Evolutionary conservation across 2,888 invertebrate genomes (phyloP), one percentile per base, ranked within the genome.

Genomic region (Thumatha senex): DNA sequence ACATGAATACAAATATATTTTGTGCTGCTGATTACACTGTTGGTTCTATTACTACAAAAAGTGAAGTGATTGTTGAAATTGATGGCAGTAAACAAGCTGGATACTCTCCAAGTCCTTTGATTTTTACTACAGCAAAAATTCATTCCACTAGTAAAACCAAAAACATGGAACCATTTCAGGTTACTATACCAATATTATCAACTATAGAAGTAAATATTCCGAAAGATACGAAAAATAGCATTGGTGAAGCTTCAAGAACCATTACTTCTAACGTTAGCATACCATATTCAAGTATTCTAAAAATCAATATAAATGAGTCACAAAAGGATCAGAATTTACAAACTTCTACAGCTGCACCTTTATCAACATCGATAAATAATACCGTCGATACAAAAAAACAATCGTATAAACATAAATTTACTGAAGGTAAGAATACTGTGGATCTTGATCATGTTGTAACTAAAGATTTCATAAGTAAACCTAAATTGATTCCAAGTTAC

Each of bases 121-220:
- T 91, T 61, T 90, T 91, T 61, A 91, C 90, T 14, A 90, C 89
- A n/a, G 91, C 91, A 7, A 91, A 89, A 80, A 91, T 90, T 63
- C 89, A 89, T 46, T 73, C 80, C 1, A 84, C 88, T 56, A 78
- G 74, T 38, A 84, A 84, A 75, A 72, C 72, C 18, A 85, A 80
- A 58, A 67, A 79, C 13, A 85, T 86, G 80, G 86, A 89, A 69
- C 85, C 87, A 34, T 69, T 88, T 45, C 86, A 88, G 64, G 74
- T 86, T 34, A 87, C 84, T 29, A 81, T 79, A 29, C 89, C 90
- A 41, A 89, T 90, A 66, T 63, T 83, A 58, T 89, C 89, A 30
- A 87, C 88, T 2, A 73, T 79, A 45, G 89, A 89, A 77, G 76
- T 81, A 0, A 79, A 64, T 57, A 45, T 74, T 44, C 55, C 74